Evolutionary conservation across 2,888 invertebrate species (phyloP), one percentile per base, ranked within the genome.

Genomic region (Cryptosula pallasiana): DNA sequence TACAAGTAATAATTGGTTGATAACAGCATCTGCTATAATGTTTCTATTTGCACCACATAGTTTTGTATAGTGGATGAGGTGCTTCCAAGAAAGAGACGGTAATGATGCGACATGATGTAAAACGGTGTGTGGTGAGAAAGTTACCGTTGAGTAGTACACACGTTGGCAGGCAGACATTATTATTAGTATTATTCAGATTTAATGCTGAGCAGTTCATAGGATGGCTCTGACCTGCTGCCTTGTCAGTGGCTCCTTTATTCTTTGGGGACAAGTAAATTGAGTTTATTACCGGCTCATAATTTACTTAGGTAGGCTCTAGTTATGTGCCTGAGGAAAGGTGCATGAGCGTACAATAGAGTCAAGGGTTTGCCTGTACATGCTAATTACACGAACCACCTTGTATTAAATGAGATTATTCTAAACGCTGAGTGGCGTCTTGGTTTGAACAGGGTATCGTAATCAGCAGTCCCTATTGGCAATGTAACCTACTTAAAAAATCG

Each of bases 401-500:
- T 63, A 63, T 63, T 63, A 63, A 63, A 63, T 63, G 63, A 63
- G 63, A 63, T 63, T 63, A 63, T 63, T 63, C 63, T 29, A 63
- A 63, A 63, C 32, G 63, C 32, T 63, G 63, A 63, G 63, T 63
- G 63, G 63, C 63, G 63, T 63, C 63, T 63, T 63, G 63, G 63
- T 63, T 63, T 63, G 63, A 63, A 63, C 63, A 27, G 34, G 9
- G 27, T 63, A 63, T 63, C 63, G 32, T 63, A 63, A 63, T 63
- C 63, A 63, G 63, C 27, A 5, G 63, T 63, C 63, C 63, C 63
- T 63, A 63, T 63, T 63, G 63, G 63, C 63, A 29, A 63, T 63
- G 13, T 63, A 63, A 63, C 63, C 63, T 63, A 63, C 63, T 63
- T 63, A 63, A 63, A 63, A 63, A 63, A 63, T 63, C 63, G 63